Conservation (phyloP, 1,140 invertebrate genomes). For the Drosophila trapezifrons region DNA sequence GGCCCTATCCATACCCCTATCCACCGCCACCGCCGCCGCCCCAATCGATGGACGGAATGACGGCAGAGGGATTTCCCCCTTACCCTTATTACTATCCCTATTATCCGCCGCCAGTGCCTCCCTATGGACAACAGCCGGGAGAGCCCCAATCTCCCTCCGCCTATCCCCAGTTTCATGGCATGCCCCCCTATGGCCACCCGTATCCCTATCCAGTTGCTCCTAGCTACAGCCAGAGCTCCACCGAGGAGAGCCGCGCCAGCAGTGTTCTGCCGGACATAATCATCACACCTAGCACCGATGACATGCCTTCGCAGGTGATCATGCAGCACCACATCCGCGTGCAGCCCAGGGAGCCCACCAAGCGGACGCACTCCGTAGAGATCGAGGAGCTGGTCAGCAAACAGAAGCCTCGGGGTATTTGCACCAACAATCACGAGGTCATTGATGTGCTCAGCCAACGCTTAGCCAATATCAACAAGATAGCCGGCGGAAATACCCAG, state of each 20-base stretch:
- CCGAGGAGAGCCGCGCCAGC: conserved; percentile 68
- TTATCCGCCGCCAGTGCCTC: conserved; percentile 56
- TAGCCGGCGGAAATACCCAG: conserved; percentile 62
- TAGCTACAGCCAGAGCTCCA: conserved; percentile 72
- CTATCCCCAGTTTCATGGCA: conserved; percentile 56
- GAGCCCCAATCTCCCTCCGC: conserved; percentile 17
- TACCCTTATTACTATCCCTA: conserved; percentile 80
- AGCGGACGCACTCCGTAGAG: conserved; percentile 70
- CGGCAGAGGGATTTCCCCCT: conserved; percentile 47
- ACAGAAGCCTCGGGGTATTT: conserved; percentile 57
- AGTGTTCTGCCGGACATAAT: conserved; percentile 78
- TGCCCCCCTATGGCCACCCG: conserved; percentile 64
- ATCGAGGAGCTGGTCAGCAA: conserved; percentile 66
- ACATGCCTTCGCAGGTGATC: conserved; percentile 76
- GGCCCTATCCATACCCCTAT: conserved; percentile 72
- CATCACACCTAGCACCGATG: conserved; percentile 79
- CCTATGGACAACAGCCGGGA: conserved; percentile 41
- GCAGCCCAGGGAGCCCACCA: conserved; percentile 61
- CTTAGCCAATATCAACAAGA: conserved; percentile 68
- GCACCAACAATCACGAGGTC: conserved; percentile 68
- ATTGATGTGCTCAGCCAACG: conserved; percentile 73
- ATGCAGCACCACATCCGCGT: conserved; percentile 77
- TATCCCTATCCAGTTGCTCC: conserved; percentile 76
- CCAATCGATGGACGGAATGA: conserved; percentile 45
- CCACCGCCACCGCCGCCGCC: conserved; percentile 62